Evolutionary conservation across 2,113 vertebrate species (phyloP).

Genomic region (Triplophysa dalaica): DNA sequence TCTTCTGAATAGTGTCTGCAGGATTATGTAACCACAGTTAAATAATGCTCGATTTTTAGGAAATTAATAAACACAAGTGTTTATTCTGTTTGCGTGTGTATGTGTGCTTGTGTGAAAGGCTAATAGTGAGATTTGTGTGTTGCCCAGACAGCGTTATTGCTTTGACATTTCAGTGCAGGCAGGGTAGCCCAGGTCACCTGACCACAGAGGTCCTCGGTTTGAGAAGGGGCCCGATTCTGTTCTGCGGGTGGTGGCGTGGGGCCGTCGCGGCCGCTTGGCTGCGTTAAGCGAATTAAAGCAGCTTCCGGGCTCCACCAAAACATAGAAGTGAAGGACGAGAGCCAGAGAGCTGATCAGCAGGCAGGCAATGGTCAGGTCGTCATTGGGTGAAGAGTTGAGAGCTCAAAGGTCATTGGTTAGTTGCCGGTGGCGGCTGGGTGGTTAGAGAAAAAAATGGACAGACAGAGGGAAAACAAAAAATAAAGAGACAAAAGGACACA

Average conservation of each 20-base stretch:
- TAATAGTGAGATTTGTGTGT: slow-evolving; percentile 52
- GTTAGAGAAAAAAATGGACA: slow-evolving; percentile 85
- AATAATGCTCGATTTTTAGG: not conserved
- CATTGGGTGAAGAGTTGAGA: slow-evolving; percentile 99
- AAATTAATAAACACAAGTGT: not conserved
- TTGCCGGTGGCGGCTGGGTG: slow-evolving; percentile 99
- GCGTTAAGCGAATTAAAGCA: slow-evolving; percentile 86
- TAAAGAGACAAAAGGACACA: slow-evolving; percentile 75
- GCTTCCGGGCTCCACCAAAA: slow-evolving; percentile 80
- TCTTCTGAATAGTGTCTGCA: slow-evolving; percentile 6
- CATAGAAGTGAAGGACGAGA: slow-evolving; percentile 90
- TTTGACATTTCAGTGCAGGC: slow-evolving; percentile 88
- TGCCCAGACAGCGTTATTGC: slow-evolving; percentile 85
- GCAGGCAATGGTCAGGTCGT: slow-evolving; percentile 99
- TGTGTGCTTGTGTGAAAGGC: slow-evolving; percentile 26
- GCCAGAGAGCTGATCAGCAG: slow-evolving; percentile 98
- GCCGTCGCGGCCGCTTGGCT: slow-evolving; percentile 58
- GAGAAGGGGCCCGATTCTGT: slow-evolving; percentile 50
- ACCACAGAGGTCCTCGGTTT: slow-evolving; percentile 66
- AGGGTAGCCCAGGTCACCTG: slow-evolving; percentile 85
- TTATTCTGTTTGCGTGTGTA: slow-evolving; percentile 25
- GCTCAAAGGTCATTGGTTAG: slow-evolving; percentile 99
- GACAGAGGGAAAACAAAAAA: slow-evolving; percentile 73
- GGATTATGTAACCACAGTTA: not conserved
- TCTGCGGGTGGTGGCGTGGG: slow-evolving; percentile 67